Evolutionary conservation across 2,113 vertebrate species (phyloP), one percentile per base, ranked within the genome.

Genomic region (Garra rufa): DNA sequence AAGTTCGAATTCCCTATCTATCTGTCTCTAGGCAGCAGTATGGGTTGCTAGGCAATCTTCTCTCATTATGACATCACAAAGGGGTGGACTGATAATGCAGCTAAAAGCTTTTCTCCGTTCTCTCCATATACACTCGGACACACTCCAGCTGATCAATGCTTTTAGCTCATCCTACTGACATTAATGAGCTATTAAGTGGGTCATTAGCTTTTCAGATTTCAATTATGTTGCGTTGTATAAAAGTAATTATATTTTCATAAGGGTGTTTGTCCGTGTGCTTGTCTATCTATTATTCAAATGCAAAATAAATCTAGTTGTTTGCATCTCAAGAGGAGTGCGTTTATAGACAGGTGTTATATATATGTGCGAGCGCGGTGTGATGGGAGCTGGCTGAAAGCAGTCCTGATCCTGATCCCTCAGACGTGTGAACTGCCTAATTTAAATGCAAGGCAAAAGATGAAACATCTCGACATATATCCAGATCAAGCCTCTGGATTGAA

Each of bases 51-150:
- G 79, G 79, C 65, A 70, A 82, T 82, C 65, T 70, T 55, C 28
- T 82, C 65, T 82, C 28, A 82, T 82, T 82, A 70, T 82, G 79
- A 82, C 79, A 82, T 82, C 79, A 82, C 65, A 70, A 82, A 82
- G 65, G 65, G 65, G 79, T 24, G 79, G 63, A 55, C 65, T 82
- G 79, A 82, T 70, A 82, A 82, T 55, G 46, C 61, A 21, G 78
- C 78, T 81, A 46, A 81, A 67, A 81, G 78, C 78, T 81, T 81
- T 67, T 67, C 78, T 81, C 61, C 43, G 6, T 21, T 50, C 21
- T 30, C 19, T 41, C 30, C 30, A 52, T 38, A 80, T 59, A 80
- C 43, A 6, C 41, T n/a, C 44, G 30, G 59, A 28, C 43, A 80
- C 41, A 15, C 78, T 67, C 61, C 9, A 63, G 57, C 41, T 46